Percentiles rank a stretch among this genome's conserved stretches.
phyloP scores from a whole-genome alignment of 2,888 invertebrate genomes.

The Marronus borbonicus region DNA sequence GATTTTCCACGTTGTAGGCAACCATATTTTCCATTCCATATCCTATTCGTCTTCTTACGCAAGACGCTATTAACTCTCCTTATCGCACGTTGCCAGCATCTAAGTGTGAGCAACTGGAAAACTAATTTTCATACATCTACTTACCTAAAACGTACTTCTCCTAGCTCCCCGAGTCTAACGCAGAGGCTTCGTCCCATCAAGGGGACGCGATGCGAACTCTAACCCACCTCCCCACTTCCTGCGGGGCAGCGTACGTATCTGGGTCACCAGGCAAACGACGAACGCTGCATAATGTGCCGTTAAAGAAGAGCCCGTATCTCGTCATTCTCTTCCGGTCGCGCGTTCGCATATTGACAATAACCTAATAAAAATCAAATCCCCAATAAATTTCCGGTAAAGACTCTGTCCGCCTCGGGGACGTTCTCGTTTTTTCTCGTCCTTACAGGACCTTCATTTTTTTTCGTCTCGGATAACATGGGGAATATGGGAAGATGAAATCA shows the following conservation, averaged over 20 bases:
- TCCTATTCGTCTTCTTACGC: neutral
- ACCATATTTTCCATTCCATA: neutral
- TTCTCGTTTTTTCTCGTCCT: neutral
- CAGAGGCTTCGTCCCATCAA: no score
- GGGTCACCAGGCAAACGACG: no score
- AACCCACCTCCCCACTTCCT: no score
- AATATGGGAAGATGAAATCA: no score
- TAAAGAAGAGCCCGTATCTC: no score
- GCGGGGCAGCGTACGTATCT: no score
- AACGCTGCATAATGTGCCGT: no score
- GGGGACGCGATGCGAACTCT: no score
- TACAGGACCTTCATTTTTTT: neutral
- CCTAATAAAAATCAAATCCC: neutral
- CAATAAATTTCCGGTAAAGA: constrained; percentile 10
- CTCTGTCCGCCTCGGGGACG: neutral
- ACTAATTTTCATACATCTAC: neutral
- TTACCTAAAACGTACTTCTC: neutral
- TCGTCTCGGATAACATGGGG: neutral
- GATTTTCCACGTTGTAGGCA: neutral
- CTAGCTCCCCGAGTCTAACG: no score
- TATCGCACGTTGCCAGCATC: neutral
- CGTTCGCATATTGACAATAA: constrained; percentile 1
- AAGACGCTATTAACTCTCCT: neutral
- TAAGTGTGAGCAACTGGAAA: neutral
- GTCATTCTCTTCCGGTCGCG: no score